phyloP scores from a whole-genome alignment of 2,888 invertebrate species.

The Synanthedon tipuliformis region DNA sequence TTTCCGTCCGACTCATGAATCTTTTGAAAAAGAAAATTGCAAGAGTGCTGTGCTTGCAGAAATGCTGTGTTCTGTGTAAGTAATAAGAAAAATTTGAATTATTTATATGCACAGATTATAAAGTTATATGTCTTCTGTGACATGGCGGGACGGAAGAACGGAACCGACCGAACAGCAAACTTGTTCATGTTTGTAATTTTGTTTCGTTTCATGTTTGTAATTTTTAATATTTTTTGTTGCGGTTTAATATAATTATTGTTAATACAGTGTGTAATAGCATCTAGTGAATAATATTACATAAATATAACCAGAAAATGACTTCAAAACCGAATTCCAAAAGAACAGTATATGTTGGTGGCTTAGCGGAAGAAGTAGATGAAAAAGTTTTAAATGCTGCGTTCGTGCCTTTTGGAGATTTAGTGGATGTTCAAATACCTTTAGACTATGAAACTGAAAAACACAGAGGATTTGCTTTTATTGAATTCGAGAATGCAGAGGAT shows the following conservation, averaged over 20 bases:
- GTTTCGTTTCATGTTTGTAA: too few relatives aligned
- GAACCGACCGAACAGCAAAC: too few relatives aligned
- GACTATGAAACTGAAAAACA: conserved; percentile 98
- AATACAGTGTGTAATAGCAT: background rate
- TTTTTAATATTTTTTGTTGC: too few relatives aligned
- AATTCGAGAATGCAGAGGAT: conserved; percentile 97
- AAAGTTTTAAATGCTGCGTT: conserved; percentile 96
- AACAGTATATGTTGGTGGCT: conserved; percentile 87
- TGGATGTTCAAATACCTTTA: conserved; percentile 97
- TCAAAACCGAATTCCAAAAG: conserved; percentile 78
- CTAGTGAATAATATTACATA: background rate
- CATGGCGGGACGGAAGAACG: too few relatives aligned
- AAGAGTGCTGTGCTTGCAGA: too few relatives aligned
- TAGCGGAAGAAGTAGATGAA: conserved; percentile 96
- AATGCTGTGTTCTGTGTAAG: too few relatives aligned
- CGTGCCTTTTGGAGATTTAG: conserved; percentile 97
- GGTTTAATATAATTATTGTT: conserved; percentile 1
- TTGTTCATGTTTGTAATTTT: too few relatives aligned
- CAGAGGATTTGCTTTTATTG: conserved; percentile 98
- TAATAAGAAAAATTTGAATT: too few relatives aligned
- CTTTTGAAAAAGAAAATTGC: too few relatives aligned
- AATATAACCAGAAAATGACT: conserved; percentile 29
- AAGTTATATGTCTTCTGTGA: too few relatives aligned
- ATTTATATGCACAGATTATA: too few relatives aligned
- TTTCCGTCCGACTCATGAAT: too few relatives aligned